Base-by-base conservation (phyloP, 2,113 vertebrate genomes). In the Tricholaema leucomelas region DNA sequence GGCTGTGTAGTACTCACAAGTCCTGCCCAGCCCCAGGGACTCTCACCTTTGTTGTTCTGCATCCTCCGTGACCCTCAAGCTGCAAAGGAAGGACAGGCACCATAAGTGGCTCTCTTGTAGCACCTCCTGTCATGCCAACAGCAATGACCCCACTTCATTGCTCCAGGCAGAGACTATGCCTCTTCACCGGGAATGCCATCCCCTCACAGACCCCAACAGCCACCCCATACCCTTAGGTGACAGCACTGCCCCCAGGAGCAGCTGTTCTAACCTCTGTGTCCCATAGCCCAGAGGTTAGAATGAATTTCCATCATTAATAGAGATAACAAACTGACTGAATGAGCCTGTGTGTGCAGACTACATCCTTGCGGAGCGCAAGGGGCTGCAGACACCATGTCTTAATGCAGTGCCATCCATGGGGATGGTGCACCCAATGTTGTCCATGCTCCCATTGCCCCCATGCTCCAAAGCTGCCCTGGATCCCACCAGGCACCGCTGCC, bases 11-110 rank as follows among this genome's bases (percentile, higher is more conserved):
- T 28, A 71, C 31, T 58, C 2, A 0, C 36, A 66, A 66, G 40
- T 61, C 52, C 55, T 18, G 7, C 58, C 40, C 1, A 1, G 28
- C 31, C 50, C 16, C 12, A 1, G 0, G 0, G 21, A 33, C 20
- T 5, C 89, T 95, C 54, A 96, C 95, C 94, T 93, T 52, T 20
- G 74, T 75, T 78, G 71, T 94, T 92, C 63, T 77, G 84, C 95
- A 96, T 95, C 35, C 15, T 96, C 58, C 3, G 1, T 2, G 3
- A 28, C 25, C 5, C 25, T 3, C 1, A 0, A 88, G 70, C 94
- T 95, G 92, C 58, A 96, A 95, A n/a, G 18, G 33, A 96, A 95
- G 58, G 30, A 92, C 64, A 94, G 48, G 28, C 17, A 72, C 10
- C 0, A 0, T 90, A 64, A 87, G 64, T n/a, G 31, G 31, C 19